Evolutionary conservation across 2,888 invertebrate genomes (phyloP), one percentile per base, ranked within the genome.

Genomic region (Gandaritis pyraliata): DNA sequence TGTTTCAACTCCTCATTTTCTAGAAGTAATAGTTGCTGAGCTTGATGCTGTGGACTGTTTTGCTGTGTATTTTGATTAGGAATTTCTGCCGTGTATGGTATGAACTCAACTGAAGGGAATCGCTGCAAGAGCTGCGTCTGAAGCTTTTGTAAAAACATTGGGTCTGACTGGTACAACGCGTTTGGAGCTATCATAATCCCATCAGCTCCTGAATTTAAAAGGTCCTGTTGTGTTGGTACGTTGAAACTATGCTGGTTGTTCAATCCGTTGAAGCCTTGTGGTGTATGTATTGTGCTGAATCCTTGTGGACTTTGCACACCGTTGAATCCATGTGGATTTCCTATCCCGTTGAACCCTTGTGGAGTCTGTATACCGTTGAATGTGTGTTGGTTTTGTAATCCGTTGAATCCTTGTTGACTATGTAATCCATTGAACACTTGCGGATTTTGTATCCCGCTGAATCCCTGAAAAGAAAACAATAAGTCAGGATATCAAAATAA

Each of bases 131-230:
- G 74, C 65, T 90, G 90, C 38, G 76, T 82, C 72, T 90, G 91
- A 29, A 91, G 75, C 69, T 90, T 91, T 68, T 91, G 91, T 55
- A 93, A 75, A 66, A 86, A 93, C 65, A 81, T 75, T n/a, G 88
- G 88, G 69, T 93, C 93, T 10, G 93, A 89, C 75, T 93, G 93
- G 68, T 93, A 94, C 7, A 94, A 78, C 11, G 86, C 81, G 64
- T 84, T 85, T 2, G 88, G 88, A 60, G 88, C 81, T 65, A 90
- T 86, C 16, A 89, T 80, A 49, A 88, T 80, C 10, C 86, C 84
- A 63, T 88, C 88, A 1, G 86, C 80, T 47, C 85, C 87, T 13
- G 85, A 76, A 51, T 83, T 84, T 41, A 85, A 64, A 8, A 87
- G 70, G 6, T 90, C 86, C 61, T 87, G 88, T 43, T 82, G 87